Evolutionary conservation across 2,888 invertebrate genomes (phyloP), one percentile per base, ranked within the genome.

Genomic region (Acanthosepion esculentum): DNA sequence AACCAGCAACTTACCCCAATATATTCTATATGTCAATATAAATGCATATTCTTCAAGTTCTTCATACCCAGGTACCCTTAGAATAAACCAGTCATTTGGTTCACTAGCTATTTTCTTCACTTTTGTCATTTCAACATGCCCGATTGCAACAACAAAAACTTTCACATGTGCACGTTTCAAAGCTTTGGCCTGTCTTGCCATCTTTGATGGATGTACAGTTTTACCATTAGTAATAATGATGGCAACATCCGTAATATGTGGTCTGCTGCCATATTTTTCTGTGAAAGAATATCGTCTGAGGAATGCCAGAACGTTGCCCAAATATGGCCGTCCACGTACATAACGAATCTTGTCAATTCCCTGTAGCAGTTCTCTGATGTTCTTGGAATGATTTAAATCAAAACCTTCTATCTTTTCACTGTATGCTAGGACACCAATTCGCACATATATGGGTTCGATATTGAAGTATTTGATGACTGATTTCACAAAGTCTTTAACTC

Each of bases 341-440:
- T 78, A 78, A n/a, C n/a, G 78, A 78, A 78, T n/a, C 78, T 78
- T 78, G n/a, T 78, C 78, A 78, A 78, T 78, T 78, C n/a, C 78
- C n/a, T 5, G n/a, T n/a, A 78, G n/a, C n/a, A 78, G 12, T 78
- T 78, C 15, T 78, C 78, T 78, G n/a, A 78, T 78, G 33, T 78
- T 78, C 78, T 78, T 78, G 78, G 12, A 78, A 1, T n/a, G 8
- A 2, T 5, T 33, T 15, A 78, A 33, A 33, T 78, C 78, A 78
- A 78, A 78, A 18, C 78, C n/a, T 33, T n/a, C 3, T 78, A 78
- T n/a, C 15, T 0, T n/a, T n/a, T 1, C 33, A 33, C 78, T 78
- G 78, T 78, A 78, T 33, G 78, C 12, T 33, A 78, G 33, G 15
- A 18, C 78, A 15, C 78, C 78, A 2, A 78, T 23, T 78, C n/a